Base-by-base conservation (phyloP, 2,888 invertebrate genomes). In the Cecidostiba fungosa region DNA sequence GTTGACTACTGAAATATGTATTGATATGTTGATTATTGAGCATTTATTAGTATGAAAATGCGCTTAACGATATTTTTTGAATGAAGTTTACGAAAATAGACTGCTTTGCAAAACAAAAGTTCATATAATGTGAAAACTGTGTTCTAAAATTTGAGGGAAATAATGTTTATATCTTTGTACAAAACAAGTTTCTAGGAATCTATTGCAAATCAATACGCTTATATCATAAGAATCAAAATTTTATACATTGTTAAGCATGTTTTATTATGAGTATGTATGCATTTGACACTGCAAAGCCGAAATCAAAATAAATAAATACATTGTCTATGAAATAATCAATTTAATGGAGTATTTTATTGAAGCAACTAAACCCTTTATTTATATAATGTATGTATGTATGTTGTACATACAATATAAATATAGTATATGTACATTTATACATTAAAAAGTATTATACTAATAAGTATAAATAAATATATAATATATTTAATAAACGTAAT, bases 191-290 rank as follows among this genome's bases (percentile, higher is more conserved):
- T 59, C 1, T 59, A 59, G 43, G 43, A 19, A 54, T 54, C 54
- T 59, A 59, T n/a, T 59, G n/a, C 23, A 59, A 5, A n/a, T 54
- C 54, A n/a, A 54, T 43, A 59, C n/a, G 12, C 23, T 23, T 59
- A 23, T 59, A 59, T n/a, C 12, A 66, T 66, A 29, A 66, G 26
- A 29, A 66, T 66, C 5, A 66, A 66, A 66, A 66, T 66, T 66
- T 66, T 66, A 29, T 29, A 66, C 5, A 66, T 66, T 29, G 29
- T 29, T 29, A 59, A 23, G 6, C 23, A 23, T 43, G 23, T 39
- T 59, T 59, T 6, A 23, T 59, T 59, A 23, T 59, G 1, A 59
- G 8, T 43, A 19, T 19, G 12, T 54, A 59, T 59, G 59, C 12
- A 59, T 59, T 59, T 59, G 23, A 23, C 59, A 59, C 23, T 59